Conservation (phyloP, 2,113 vertebrate species). For the Embiotoca jacksoni region DNA sequence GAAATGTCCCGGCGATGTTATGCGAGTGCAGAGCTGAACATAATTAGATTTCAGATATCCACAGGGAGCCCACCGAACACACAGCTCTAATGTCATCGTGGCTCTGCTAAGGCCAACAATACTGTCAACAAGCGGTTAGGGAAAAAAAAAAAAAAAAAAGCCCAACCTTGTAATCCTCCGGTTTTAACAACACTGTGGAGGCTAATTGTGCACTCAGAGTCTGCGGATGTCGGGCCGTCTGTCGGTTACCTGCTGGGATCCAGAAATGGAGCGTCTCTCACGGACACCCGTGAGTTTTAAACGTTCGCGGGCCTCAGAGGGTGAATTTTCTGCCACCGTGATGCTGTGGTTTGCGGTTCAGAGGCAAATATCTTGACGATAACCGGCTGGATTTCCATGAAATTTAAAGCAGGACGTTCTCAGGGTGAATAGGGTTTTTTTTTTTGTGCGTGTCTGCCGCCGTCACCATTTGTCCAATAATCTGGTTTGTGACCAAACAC, state of each 20-base stretch:
- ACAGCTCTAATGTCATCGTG: constrained; percentile 63
- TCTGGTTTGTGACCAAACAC: no score
- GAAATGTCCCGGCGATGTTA: constrained; percentile 62
- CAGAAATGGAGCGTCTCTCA: no score
- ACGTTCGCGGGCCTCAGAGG: no score
- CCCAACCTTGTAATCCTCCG: constrained; percentile 5
- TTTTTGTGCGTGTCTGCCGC: no score
- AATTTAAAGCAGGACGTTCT: no score
- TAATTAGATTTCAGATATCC: constrained; percentile 71
- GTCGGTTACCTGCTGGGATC: no score
- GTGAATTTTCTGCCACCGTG: no score
- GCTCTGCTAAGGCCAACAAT: constrained; percentile 47
- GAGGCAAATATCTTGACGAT: not conserved
- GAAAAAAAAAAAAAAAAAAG: constrained; percentile 6
- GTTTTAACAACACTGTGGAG: constrained; percentile 39
- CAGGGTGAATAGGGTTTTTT: no score
- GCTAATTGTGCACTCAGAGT: not conserved
- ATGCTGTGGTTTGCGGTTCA: not conserved
- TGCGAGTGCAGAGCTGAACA: constrained; percentile 57
- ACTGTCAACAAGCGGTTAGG: constrained; percentile 43
- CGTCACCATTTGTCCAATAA: no score
- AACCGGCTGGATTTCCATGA: no score
- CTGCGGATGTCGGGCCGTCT: no score
- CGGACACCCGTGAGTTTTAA: no score
- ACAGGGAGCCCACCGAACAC: constrained; percentile 57